Conservation (phyloP, 2,888 invertebrate species). For the Neuroscelio doddi region DNA sequence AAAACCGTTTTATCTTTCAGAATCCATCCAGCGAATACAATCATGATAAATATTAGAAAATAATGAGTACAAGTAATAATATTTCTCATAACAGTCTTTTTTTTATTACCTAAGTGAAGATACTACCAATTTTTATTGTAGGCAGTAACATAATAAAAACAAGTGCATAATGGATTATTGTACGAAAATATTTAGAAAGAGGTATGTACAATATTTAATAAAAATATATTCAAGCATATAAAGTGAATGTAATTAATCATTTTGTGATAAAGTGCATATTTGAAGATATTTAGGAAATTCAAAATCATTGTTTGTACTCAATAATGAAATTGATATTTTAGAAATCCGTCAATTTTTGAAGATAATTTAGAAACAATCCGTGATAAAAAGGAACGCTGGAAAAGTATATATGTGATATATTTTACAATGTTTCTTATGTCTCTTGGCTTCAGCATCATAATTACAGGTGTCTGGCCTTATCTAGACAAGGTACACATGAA, state of each 20-base stretch:
- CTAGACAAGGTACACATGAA: conserved; percentile 83
- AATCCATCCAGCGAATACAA: too few relatives aligned
- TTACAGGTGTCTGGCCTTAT: conserved; percentile 92
- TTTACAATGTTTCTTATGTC: conserved; percentile 94
- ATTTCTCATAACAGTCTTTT: too few relatives aligned
- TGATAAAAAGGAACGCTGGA: conserved; percentile 82
- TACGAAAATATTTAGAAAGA: conserved; percentile 11
- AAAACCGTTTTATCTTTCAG: too few relatives aligned
- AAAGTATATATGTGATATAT: conserved; percentile 86
- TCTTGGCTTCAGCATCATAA: conserved; percentile 88
- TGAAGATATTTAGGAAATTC: background rate
- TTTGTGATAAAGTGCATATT: background rate
- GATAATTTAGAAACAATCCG: conserved; percentile 79
- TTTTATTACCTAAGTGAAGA: too few relatives aligned
- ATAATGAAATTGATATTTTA: conserved; percentile 27
- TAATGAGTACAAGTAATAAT: too few relatives aligned
- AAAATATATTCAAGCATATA: too few relatives aligned
- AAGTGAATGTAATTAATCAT: background rate
- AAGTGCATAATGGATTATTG: background rate
- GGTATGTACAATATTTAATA: too few relatives aligned
- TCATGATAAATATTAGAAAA: too few relatives aligned
- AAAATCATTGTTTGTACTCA: too few relatives aligned
- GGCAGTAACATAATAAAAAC: background rate
- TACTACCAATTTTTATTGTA: background rate
- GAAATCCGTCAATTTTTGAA: conserved; percentile 27